phyloP scores from a whole-genome alignment of 2,888 invertebrate species.

The Aphodius sticticus region DNA sequence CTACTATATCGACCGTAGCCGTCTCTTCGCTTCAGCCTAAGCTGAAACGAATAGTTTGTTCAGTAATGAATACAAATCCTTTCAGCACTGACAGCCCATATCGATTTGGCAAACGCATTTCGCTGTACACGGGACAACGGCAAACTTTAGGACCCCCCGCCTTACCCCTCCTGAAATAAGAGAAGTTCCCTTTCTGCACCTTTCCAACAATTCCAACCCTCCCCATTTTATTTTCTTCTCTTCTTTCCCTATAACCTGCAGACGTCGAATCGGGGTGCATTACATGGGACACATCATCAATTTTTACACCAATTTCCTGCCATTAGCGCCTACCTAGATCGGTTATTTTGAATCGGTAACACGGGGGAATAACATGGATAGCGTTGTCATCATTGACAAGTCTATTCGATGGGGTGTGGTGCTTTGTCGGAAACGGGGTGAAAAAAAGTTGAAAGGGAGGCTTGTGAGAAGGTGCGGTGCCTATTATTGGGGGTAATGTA shows the following conservation, averaged over 20 bases:
- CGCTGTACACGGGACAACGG: background rate
- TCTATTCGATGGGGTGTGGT: background rate
- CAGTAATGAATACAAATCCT: constrained; percentile 4
- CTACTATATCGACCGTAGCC: background rate
- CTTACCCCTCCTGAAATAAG: background rate
- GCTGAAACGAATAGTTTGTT: background rate
- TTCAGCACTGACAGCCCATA: background rate
- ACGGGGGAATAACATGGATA: background rate
- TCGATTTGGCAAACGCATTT: background rate
- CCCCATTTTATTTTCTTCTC: background rate
- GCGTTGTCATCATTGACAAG: constrained; percentile 6
- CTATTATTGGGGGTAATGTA: background rate
- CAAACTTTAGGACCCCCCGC: background rate
- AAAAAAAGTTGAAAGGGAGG: background rate
- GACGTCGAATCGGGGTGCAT: background rate
- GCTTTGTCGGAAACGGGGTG: background rate
- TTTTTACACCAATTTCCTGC: background rate
- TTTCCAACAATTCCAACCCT: background rate
- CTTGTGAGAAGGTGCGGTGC: background rate
- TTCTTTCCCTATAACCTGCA: background rate
- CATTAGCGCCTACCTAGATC: background rate
- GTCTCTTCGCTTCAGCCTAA: background rate
- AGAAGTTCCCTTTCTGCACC: background rate
- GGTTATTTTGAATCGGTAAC: constrained; percentile 19
- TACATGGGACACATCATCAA: background rate